Evolutionary conservation across 2,888 invertebrate species (phyloP).

Genomic region (Neoitamus cyanurus): DNA sequence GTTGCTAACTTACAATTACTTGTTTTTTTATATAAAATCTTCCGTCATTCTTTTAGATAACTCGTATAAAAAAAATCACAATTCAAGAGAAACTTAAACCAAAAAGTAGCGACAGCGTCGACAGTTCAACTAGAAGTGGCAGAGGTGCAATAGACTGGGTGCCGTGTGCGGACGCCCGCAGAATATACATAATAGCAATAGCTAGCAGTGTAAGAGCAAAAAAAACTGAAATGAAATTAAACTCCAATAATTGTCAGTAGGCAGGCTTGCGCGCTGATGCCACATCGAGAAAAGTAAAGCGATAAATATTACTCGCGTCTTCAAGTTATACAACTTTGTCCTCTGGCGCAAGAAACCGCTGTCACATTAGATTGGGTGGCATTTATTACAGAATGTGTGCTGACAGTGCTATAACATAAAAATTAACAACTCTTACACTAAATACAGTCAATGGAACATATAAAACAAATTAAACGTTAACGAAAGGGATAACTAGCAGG

Average conservation of each 20-base stretch:
- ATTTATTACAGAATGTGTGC: neutral
- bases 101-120: slow-evolving; percentile 19
- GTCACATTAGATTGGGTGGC: neutral
- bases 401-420: neutral
- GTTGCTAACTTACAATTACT: slow-evolving; percentile 19
- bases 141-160: neutral
- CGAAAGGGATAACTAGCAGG: neutral
- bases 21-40: slow-evolving; percentile 30
- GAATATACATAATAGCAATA: neutral
- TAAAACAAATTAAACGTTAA: neutral
- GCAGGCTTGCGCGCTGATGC: neutral
- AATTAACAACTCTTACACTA: neutral
- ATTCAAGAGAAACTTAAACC: slow-evolving; percentile 38
- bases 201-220: neutral
- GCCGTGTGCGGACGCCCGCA: neutral
- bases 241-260: neutral
- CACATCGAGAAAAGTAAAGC: neutral
- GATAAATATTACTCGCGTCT: neutral
- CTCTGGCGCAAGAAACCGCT: neutral
- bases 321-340: neutral
- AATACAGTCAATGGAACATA: slow-evolving; percentile 10
- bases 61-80: slow-evolving; percentile 45
- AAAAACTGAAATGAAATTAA: neutral
- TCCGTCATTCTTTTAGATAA: slow-evolving; percentile 42
- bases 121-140: neutral